phyloP scores from a whole-genome alignment of 2,888 invertebrate genomes.

The Rhyacophila evoluta region DNA sequence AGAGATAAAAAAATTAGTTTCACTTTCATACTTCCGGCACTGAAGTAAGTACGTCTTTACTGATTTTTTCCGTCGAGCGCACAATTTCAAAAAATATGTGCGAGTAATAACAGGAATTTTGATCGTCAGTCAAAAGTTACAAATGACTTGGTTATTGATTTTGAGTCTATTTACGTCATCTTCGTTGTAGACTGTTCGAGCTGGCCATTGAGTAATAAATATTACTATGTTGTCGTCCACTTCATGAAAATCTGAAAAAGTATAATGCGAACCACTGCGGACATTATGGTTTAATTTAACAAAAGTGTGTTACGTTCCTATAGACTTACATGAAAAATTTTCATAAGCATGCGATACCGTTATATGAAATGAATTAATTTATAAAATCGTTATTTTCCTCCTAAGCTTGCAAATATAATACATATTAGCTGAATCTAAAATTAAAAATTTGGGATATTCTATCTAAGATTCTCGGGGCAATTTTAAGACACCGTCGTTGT shows the following conservation, averaged over 20 bases:
- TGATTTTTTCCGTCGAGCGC: background rate
- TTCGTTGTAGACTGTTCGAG: background rate
- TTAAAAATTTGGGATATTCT: too few species aligned
- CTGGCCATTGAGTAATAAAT: background rate
- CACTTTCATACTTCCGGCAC: too few species aligned
- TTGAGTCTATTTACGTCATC: conserved; percentile 10
- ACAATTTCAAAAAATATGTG: background rate
- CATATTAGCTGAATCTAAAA: too few species aligned
- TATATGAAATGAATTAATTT: too few species aligned
- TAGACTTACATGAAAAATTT: too few species aligned
- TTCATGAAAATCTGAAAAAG: background rate
- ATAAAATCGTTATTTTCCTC: too few species aligned
- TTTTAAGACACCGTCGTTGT: too few species aligned
- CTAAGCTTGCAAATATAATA: too few species aligned
- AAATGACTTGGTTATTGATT: conserved; percentile 1
- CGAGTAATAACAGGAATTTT: background rate
- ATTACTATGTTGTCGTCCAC: background rate
- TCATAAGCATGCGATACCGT: too few species aligned
- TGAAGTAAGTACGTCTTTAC: background rate
- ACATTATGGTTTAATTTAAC: background rate
- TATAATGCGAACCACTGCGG: background rate
- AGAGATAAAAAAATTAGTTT: too few species aligned
- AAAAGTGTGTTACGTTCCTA: background rate
- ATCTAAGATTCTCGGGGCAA: too few species aligned
- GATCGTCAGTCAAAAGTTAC: background rate